phyloP scores from a whole-genome alignment of 2,888 invertebrate genomes.

The Artemia sp. region DNA sequence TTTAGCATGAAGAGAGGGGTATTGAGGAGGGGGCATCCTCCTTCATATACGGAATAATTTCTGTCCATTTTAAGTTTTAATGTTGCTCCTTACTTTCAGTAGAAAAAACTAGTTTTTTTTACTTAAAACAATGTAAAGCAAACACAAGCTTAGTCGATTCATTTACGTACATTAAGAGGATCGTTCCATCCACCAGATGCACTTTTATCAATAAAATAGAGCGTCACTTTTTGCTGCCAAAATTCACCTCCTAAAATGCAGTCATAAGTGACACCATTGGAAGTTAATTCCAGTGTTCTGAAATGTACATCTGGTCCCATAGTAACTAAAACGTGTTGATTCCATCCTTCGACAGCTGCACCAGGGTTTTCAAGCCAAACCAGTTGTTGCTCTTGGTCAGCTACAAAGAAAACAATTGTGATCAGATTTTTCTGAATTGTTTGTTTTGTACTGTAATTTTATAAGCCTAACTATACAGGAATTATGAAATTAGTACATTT shows the following conservation, averaged over 20 bases:
- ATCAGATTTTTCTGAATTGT: too few species aligned
- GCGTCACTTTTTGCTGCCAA: conserved; percentile 26
- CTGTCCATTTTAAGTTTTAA: too few species aligned
- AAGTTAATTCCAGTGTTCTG: conserved; percentile 25
- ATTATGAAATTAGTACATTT: too few species aligned
- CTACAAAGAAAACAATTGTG: not conserved
- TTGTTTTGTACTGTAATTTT: too few species aligned
- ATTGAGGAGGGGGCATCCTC: too few species aligned
- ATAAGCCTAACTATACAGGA: too few species aligned
- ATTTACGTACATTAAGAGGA: conserved; percentile 21
- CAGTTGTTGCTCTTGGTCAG: conserved; percentile 22
- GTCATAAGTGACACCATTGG: conserved; percentile 25
- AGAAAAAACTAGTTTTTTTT: too few species aligned
- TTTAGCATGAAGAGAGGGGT: too few species aligned
- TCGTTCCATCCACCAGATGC: conserved; percentile 26
- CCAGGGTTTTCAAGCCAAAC: conserved; percentile 29
- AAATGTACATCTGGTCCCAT: conserved; percentile 28
- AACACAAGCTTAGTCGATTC: not conserved
- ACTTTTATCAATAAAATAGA: conserved; percentile 26
- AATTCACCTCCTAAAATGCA: conserved; percentile 28
- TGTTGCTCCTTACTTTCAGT: too few species aligned
- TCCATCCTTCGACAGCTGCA: conserved; percentile 25
- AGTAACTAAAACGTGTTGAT: conserved; percentile 26
- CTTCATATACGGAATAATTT: too few species aligned
- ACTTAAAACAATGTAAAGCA: not conserved